Evolutionary conservation across 2,113 vertebrate genomes (phyloP).

Genomic region (Mastomys coucha): DNA sequence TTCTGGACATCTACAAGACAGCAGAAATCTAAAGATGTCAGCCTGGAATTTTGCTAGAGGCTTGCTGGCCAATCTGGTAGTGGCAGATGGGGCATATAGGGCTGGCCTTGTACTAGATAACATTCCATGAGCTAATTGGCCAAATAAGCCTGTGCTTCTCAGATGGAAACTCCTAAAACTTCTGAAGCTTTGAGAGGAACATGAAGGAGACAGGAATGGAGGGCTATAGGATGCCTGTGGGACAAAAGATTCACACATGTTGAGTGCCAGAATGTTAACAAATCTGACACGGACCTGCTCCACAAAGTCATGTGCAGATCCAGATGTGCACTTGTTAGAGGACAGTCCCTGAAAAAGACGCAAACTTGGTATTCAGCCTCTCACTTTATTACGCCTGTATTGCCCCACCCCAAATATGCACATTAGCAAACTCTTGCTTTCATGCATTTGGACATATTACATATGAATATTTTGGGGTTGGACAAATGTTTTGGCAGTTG

Average conservation of each 20-base stretch:
- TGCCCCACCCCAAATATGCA: not conserved
- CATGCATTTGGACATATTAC: not conserved
- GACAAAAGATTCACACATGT: not conserved
- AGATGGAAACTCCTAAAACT: not conserved
- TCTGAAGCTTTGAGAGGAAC: not conserved
- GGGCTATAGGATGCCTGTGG: not conserved
- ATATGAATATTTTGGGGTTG: not conserved
- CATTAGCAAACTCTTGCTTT: not conserved
- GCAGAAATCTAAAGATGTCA: not conserved
- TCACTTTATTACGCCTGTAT: not conserved
- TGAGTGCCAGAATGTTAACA: not conserved
- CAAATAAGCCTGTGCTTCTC: not conserved
- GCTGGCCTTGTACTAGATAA: not conserved
- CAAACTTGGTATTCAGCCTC: not conserved
- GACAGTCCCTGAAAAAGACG: not conserved
- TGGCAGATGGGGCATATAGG: not conserved
- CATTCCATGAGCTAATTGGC: not conserved
- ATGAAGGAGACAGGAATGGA: not conserved
- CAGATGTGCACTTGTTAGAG: not conserved
- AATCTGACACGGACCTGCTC: not conserved
- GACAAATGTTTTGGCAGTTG: not conserved
- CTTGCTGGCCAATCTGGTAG: not conserved
- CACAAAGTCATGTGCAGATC: not conserved
- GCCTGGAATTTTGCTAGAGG: not conserved
- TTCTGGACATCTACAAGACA: not conserved